These are phyloP conservation scores for Vulpes lagopus DNA, from an alignment of 2,113 vertebrate genomes.

Conservation along the genomic window DNA sequence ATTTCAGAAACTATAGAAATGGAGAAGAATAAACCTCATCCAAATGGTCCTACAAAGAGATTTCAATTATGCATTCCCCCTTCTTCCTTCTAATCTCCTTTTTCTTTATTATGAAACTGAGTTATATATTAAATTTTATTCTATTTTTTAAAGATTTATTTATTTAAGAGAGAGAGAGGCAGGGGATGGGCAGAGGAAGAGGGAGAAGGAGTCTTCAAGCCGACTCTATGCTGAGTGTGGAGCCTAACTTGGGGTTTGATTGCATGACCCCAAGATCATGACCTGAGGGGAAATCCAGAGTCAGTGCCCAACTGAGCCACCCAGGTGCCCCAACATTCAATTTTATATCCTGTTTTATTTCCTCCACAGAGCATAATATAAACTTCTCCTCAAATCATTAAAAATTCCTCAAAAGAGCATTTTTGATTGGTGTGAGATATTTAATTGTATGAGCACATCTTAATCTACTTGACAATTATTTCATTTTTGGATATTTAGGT, in stretches of 20 bases:
- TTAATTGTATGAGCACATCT: constrained; percentile 51
- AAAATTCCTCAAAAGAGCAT: constrained; percentile 42
- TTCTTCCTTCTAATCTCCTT: not conserved
- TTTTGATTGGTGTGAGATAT: not conserved
- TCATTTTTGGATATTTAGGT: not conserved
- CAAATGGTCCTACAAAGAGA: not conserved
- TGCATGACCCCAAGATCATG: not conserved
- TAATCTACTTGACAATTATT: not conserved
- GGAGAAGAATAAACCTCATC: constrained; percentile 12
- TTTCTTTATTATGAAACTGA: constrained; percentile 18
- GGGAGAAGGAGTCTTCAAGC: not conserved
- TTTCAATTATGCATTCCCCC: not conserved
- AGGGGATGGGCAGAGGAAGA: not conserved
- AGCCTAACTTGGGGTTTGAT: not conserved
- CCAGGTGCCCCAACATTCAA: not conserved
- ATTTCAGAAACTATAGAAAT: constrained; percentile 46
- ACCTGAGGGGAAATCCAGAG: not conserved
- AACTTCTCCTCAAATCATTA: constrained; percentile 37
- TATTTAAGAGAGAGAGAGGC: not conserved
- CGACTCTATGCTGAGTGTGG: not conserved
- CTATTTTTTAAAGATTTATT: not conserved
- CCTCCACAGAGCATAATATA: not conserved
- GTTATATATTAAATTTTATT: not conserved
- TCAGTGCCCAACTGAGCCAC: not conserved
- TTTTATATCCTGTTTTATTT: constrained; percentile 26